Conservation (phyloP, 2,113 vertebrate genomes). For the Danio rerio region GRCz12tu NC_133187.1:23639501-23640000, state of each 20-base stretch:
- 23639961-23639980: constrained; percentile 67
- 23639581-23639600: not conserved
- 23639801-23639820: constrained; percentile 16
- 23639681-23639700: not conserved
- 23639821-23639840: constrained; percentile 4
- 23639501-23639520: too few relatives aligned
- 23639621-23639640: not conserved
- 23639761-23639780: constrained; percentile 34
- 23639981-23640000: constrained; percentile 74
- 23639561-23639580: too few relatives aligned
- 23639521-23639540: too few relatives aligned
- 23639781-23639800: constrained; percentile 33
- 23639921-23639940: constrained; percentile 32
- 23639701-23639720: constrained; percentile 20
- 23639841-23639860: not conserved
- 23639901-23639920: constrained; percentile 8
- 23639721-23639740: constrained; percentile 28
- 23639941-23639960: constrained; percentile 44
- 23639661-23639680: not conserved
- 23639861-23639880: not conserved
- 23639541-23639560: not conserved
- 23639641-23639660: not conserved
- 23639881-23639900: constrained; percentile 1
- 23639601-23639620: constrained; percentile 20
- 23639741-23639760: constrained; percentile 34